Evolutionary conservation across 2,797 vertebrate genomes (phyloP), one percentile per base, ranked within the genome.

Genomic region (Sciurus vulgaris): DNA sequence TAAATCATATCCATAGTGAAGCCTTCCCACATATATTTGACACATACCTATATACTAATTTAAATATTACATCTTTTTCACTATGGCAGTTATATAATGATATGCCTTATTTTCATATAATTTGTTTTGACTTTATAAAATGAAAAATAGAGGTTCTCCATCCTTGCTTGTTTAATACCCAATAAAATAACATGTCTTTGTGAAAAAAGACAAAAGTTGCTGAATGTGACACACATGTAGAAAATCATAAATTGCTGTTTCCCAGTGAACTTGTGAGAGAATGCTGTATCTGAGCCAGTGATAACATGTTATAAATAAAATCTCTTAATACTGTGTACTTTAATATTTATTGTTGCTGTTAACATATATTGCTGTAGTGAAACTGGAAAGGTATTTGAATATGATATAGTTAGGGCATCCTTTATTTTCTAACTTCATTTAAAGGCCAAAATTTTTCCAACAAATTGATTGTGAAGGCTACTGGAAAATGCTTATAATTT

Each of bases 351-450:
- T 54, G 4, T 69, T 38, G 69, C 17, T 95, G 0, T 67, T 47
- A 51, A 49, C 67, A 33, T 73, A 65, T 86, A 20, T 41, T 90
- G 51, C 69, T 87, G 3, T 9, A 41, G 12, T 88, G 28, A 86
- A 14, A 95, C 33, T 63, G 56, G 41, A 59, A 81, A 87, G 35
- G 3, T 72, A 33, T 93, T 77, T 93, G 76, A 12, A n/a, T 93
- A 18, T 92, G 18, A 24, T 41, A 5, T 81, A 51, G 18, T 76
- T 76, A 65, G 35, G 44, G 30, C 51, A 73, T 63, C 30, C 28
- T 94, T 94, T 92, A 41, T 70, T 86, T 70, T 35, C n/a, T 77
- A 82, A 82, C 81, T 93, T 70, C 44, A 88, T 86, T 82, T 93
- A 74, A 84, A 89, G 93, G 79, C 35, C 54, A 82, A 9, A 90